Percentiles rank a stretch among this genome's conserved stretches.
Evolutionary conservation across 2,113 vertebrate species (phyloP).

Genomic region (Verasper variegatus): DNA sequence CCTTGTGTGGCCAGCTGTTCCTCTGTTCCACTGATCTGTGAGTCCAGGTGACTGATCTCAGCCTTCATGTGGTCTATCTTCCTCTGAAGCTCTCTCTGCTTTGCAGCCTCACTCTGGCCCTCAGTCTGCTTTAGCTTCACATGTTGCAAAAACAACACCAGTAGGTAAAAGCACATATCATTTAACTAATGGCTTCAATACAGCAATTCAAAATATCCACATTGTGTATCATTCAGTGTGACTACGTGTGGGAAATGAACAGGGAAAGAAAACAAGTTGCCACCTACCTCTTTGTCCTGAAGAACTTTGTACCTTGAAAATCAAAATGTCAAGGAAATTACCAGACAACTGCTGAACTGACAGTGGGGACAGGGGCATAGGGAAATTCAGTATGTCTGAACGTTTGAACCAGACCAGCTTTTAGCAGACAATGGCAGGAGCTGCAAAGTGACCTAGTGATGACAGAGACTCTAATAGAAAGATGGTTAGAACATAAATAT

Average conservation of each 20-base stretch:
- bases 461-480: too few relatives aligned
- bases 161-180: not conserved
- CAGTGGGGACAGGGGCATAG: not conserved
- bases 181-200: not conserved
- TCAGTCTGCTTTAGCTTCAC: slow-evolving; percentile 68
- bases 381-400: not conserved
- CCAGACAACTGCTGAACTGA: not conserved
- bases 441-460: too few relatives aligned
- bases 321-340: slow-evolving; percentile 64
- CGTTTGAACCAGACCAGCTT: not conserved
- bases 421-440: too few relatives aligned
- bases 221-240: not conserved
- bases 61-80: slow-evolving; percentile 78
- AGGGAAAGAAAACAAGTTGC: not conserved
- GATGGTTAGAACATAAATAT: not conserved
- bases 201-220: not conserved
- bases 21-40: slow-evolving; percentile 82
- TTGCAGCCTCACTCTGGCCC: slow-evolving; percentile 73
- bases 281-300: slow-evolving; percentile 80
- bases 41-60: slow-evolving; percentile 85
- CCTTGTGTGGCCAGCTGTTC: slow-evolving; percentile 83
- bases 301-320: slow-evolving; percentile 79
- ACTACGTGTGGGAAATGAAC: not conserved
- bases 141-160: slow-evolving; percentile 10
- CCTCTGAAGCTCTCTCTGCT: slow-evolving; percentile 78